These are phyloP conservation scores for Sminthopsis crassicaudata DNA, from an alignment of 2,113 vertebrate species.

Conservation along the genomic window DNA sequence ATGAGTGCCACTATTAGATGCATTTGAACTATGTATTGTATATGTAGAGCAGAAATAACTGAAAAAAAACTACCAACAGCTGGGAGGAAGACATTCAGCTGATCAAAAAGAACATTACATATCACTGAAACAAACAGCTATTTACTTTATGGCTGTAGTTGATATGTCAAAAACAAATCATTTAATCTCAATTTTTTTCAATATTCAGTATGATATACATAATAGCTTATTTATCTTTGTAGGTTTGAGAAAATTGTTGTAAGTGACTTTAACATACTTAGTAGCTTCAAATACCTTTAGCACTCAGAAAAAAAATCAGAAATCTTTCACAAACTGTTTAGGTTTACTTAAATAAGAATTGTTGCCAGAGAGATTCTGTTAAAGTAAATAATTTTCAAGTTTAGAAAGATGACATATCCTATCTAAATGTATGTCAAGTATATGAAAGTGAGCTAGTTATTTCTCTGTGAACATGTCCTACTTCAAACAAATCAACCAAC, in stretches of 20 bases:
- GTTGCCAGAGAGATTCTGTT: constrained; percentile 65
- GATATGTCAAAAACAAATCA: neutral
- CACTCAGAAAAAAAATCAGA: constrained; percentile 57
- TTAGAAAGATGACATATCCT: constrained; percentile 47
- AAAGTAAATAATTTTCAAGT: constrained; percentile 59
- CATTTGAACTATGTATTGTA: neutral
- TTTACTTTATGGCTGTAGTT: neutral
- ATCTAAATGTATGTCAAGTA: constrained; percentile 55
- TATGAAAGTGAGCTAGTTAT: constrained; percentile 39
- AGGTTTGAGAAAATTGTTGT: constrained; percentile 41
- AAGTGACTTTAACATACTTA: constrained; percentile 68
- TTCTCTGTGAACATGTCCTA: constrained; percentile 62
- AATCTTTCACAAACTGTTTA: constrained; percentile 66
- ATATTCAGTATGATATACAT: neutral
- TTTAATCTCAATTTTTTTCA: too few relatives aligned
- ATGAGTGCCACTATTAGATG: neutral
- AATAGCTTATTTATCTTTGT: constrained; percentile 49
- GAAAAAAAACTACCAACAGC: neutral
- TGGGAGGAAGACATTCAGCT: neutral
- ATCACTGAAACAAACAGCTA: neutral
- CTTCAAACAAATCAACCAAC: constrained; percentile 55
- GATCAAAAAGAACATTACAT: neutral
- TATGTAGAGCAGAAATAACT: neutral
- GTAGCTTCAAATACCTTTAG: constrained; percentile 66
- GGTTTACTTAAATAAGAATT: constrained; percentile 67